phyloP scores from a whole-genome alignment of 2,888 invertebrate genomes.

The Cetonia aurata region DNA sequence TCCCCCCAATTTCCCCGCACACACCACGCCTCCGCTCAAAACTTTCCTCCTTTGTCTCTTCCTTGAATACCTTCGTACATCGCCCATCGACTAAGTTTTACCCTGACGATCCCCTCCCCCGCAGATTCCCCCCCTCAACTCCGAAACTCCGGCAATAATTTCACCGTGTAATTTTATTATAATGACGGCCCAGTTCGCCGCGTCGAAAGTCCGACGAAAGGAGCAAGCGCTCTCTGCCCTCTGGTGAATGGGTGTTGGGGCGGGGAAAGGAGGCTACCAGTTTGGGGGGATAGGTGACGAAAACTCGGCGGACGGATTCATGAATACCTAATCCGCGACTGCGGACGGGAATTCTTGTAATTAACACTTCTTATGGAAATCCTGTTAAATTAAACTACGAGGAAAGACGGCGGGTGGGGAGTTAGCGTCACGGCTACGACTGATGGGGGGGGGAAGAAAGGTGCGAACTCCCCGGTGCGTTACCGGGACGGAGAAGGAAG shows the following conservation, averaged over 20 bases:
- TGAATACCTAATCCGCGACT: constrained; percentile 58
- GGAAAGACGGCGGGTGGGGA: constrained; percentile 18
- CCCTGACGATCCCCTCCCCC: background rate
- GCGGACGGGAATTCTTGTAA: constrained; percentile 56
- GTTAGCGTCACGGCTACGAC: constrained; percentile 14
- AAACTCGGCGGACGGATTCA: constrained; percentile 52
- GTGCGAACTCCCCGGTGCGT: constrained; percentile 33
- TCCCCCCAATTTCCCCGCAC: background rate
- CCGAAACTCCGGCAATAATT: constrained; percentile 42
- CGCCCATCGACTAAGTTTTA: background rate
- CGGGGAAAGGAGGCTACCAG: constrained; percentile 3
- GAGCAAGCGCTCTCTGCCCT: constrained; percentile 7
- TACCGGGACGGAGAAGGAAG: background rate
- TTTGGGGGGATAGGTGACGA: constrained; percentile 31
- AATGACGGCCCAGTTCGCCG: constrained; percentile 50
- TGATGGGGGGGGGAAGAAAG: background rate
- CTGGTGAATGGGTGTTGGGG: background rate
- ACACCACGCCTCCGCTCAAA: constrained; percentile 8
- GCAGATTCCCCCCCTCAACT: background rate
- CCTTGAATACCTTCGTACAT: constrained; percentile 2
- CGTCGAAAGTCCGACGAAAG: constrained; percentile 45
- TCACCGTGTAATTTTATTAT: constrained; percentile 53
- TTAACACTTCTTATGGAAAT: constrained; percentile 59
- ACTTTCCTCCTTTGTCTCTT: constrained; percentile 1
- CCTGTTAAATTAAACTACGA: constrained; percentile 59